These are phyloP conservation scores for Rhabdophis nuchalis DNA, from an alignment of 2,797 vertebrate species.

Conservation along the genomic window DNA sequence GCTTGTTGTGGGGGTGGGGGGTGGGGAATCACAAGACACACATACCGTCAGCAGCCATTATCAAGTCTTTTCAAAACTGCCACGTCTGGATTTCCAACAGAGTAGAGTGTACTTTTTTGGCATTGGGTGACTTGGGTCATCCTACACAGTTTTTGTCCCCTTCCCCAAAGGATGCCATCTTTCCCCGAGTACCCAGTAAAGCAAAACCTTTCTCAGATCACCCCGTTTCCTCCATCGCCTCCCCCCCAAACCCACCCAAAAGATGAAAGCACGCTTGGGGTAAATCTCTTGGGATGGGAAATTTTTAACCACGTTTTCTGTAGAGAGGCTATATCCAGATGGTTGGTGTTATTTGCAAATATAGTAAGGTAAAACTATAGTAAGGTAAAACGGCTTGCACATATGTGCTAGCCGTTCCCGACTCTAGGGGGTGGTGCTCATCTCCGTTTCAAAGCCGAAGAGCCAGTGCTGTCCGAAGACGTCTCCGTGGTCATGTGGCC, in stretches of 20 bases:
- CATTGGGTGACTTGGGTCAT: too few species aligned
- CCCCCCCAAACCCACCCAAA: not conserved
- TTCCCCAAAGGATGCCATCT: not conserved
- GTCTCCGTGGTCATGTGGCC: too few species aligned
- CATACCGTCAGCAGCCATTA: fast-evolving
- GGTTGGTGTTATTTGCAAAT: not conserved
- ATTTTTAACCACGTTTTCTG: not conserved
- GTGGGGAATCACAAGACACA: not conserved
- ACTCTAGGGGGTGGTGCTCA: too few species aligned
- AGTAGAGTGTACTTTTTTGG: not conserved
- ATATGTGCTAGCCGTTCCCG: too few species aligned
- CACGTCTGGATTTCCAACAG: not conserved
- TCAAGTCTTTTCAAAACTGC: not conserved
- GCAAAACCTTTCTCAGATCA: not conserved
- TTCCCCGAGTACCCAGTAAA: not conserved
- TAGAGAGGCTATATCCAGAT: fast-evolving
- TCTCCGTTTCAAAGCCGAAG: too few species aligned
- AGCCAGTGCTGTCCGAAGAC: too few species aligned
- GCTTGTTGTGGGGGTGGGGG: too few species aligned
- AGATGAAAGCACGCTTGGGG: not conserved
- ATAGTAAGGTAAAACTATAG: too few species aligned
- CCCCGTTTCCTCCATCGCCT: not conserved
- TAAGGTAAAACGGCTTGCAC: too few species aligned
- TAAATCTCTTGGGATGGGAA: not conserved
- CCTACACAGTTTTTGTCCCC: not conserved